Evolutionary conservation across 2,113 vertebrate genomes (phyloP), one percentile per base, ranked within the genome.

Genomic region (Hucho hucho): DNA sequence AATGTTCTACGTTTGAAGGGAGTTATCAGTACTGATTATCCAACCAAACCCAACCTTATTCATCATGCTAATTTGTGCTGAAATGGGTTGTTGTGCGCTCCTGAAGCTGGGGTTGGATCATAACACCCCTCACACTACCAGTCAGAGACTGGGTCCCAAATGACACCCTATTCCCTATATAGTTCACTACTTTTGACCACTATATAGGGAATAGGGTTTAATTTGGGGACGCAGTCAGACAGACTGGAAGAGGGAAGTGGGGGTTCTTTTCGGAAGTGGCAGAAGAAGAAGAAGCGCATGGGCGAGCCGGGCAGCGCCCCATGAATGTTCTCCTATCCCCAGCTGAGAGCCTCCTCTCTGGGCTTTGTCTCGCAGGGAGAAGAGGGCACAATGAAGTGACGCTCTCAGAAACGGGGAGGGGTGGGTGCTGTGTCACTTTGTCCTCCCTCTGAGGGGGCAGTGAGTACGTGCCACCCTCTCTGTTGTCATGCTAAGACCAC

Each of bases 401-500:
- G 71, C 78, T 87, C 84, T 83, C 82, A 76, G 82, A 89, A 84
- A 89, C 3, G 5, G 14, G 28, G 64, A 25, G 76, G 88, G 87
- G 83, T 87, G 88, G 87, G 76, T 73, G 67, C 75, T n/a, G 64
- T 87, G 81, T 86, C 82, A 70, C 75, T 28, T 59, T 73, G 74
- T 63, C 77, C 63, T 77, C 61, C 53, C n/a, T 46, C 79, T 72
- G 80, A 24, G 68, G 81, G 82, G 69, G 75, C 69, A 79, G 75
- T 75, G 56, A 79, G 75, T 75, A 47, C 78, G 71, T 74, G 64
- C 87, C 88, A 71, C 89, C 90, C 76, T 81, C 74, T 79, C 88
- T 87, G 85, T 92, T 93, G 91, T 92, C 87, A 93, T 92, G 89
- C 88, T 91, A 92, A 92, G 87, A 79, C 49, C 16, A 53, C 83